Conservation (phyloP, 2,113 vertebrate species). For the Perognathus longimembris region DNA sequence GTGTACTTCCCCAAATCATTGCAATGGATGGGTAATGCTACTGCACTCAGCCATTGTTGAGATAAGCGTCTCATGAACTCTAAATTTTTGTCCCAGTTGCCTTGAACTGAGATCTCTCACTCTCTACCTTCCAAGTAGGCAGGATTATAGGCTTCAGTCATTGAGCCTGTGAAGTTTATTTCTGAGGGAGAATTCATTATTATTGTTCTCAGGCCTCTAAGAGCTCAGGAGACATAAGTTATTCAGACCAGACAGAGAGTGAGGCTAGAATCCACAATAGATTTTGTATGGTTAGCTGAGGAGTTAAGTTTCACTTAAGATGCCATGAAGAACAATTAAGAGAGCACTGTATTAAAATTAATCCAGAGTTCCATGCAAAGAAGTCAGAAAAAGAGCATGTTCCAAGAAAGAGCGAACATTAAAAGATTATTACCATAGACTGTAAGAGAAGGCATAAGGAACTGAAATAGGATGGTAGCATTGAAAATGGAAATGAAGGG, state of each 20-base stretch:
- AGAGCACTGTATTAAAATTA: neutral
- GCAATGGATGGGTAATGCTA: no score
- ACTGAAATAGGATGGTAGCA: neutral
- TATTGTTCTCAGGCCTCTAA: neutral
- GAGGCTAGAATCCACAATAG: conserved; percentile 8
- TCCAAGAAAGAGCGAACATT: conserved; percentile 20
- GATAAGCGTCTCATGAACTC: no score
- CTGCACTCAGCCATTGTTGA: no score
- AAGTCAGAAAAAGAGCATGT: conserved; percentile 15
- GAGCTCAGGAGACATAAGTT: neutral
- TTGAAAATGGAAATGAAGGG: conserved; percentile 11
- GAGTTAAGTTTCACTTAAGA: conserved; percentile 41
- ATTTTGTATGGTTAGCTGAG: conserved; percentile 42
- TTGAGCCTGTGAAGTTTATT: no score
- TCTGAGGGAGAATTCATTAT: neutral
- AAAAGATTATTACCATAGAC: conserved; percentile 42
- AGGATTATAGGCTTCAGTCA: no score
- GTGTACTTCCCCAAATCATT: no score
- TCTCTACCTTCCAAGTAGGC: no score
- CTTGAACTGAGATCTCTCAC: no score
- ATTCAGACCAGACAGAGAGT: neutral
- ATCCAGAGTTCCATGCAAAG: conserved; percentile 4
- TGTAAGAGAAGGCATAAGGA: conserved; percentile 12
- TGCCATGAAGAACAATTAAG: neutral
- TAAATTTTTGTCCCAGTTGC: no score